Evolutionary conservation across 2,113 vertebrate species (phyloP).

Genomic region (Nestor notabilis): DNA sequence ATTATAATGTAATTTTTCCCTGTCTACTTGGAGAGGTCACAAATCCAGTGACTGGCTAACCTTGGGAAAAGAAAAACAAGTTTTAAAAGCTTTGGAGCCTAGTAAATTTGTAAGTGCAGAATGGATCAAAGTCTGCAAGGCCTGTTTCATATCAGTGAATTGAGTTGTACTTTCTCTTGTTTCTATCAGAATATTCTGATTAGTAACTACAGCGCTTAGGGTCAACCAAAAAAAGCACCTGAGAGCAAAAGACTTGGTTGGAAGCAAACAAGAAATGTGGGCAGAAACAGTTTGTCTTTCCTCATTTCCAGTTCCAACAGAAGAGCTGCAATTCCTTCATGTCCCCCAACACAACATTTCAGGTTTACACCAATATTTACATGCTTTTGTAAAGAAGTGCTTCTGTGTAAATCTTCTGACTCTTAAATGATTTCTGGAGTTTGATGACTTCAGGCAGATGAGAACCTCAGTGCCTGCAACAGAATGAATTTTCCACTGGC

Average conservation of each 20-base stretch:
- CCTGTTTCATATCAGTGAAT: not conserved
- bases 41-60: not conserved
- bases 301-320: not conserved
- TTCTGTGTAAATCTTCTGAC: not conserved
- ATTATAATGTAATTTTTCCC: not conserved
- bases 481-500: not conserved
- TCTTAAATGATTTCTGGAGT: not conserved
- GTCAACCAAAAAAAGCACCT: not conserved
- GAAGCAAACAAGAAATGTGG: not conserved
- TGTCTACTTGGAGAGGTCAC: not conserved
- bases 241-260: not conserved
- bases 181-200: not conserved
- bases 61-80: not conserved
- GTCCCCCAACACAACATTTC: fast-evolving
- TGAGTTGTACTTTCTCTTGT: not conserved
- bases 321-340: not conserved
- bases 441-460: not conserved
- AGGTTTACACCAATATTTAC: not conserved
- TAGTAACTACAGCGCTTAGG: not conserved
- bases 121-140: not conserved
- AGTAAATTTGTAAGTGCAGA: not conserved
- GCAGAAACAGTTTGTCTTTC: not conserved
- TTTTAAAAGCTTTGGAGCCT: not conserved
- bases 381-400: not conserved
- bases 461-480: not conserved